These are phyloP conservation scores for Loripinus fragilis DNA, from an alignment of 2,888 invertebrate species.

Conservation along the genomic window DNA sequence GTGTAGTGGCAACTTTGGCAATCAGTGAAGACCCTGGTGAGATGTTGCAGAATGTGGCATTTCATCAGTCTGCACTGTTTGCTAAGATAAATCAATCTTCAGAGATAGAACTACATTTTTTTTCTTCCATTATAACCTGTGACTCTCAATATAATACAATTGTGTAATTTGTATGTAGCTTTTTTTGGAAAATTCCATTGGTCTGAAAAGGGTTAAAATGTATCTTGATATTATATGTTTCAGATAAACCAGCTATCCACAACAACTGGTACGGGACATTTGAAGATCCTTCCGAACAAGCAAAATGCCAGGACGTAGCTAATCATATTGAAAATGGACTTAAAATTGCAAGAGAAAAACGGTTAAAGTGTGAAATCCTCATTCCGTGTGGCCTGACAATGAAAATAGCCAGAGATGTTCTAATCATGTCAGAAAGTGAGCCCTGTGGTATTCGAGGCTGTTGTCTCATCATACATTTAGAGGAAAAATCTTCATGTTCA, in stretches of 20 bases:
- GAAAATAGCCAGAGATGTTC: conserved; percentile 91
- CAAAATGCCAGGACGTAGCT: conserved; percentile 84
- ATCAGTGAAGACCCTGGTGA: too few relatives aligned
- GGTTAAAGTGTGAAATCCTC: conserved; percentile 92
- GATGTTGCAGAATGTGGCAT: too few relatives aligned
- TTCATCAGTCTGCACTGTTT: too few relatives aligned
- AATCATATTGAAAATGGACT: conserved; percentile 91
- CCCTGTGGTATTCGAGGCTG: conserved; percentile 94
- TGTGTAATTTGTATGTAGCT: too few relatives aligned
- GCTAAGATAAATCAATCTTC: too few relatives aligned
- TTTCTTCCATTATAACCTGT: neutral
- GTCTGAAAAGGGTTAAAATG: too few relatives aligned
- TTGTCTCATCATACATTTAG: conserved; percentile 92
- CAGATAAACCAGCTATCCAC: neutral
- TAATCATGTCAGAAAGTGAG: conserved; percentile 93
- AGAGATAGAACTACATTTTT: too few relatives aligned
- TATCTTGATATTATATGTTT: neutral
- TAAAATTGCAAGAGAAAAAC: conserved; percentile 91
- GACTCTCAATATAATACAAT: too few relatives aligned
- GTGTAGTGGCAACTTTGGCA: neutral
- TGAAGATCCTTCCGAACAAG: conserved; percentile 49
- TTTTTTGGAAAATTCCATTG: too few relatives aligned
- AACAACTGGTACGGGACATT: conserved; percentile 43
- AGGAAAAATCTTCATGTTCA: conserved; percentile 84
- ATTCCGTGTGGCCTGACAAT: conserved; percentile 92